phyloP scores from a whole-genome alignment of 37 sponge, comb jelly and placozoan species.

The Cliona cf. orientalis region DNA sequence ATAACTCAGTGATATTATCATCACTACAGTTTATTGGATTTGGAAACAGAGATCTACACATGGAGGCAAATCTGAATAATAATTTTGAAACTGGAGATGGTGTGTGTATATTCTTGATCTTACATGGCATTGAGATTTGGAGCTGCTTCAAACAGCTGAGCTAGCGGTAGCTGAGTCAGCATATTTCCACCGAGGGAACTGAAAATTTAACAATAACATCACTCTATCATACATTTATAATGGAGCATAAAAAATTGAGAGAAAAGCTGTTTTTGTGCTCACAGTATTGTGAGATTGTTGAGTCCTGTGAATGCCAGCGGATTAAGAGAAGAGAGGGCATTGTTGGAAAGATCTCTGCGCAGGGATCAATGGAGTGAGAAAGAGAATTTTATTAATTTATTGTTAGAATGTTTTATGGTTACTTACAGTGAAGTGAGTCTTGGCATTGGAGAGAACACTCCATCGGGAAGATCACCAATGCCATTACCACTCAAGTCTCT shows the following conservation, averaged over 20 bases:
- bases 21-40: slow-evolving; percentile 9
- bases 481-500: slow-evolving; percentile 19
- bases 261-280: too few relatives aligned
- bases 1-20: background rate
- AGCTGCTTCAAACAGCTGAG: background rate
- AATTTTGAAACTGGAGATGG: too few relatives aligned
- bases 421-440: slow-evolving; percentile 33
- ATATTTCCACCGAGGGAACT: too few relatives aligned
- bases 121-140: slow-evolving; percentile 37
- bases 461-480: slow-evolving; percentile 32
- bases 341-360: slow-evolving; percentile 19
- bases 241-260: too few relatives aligned
- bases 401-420: background rate
- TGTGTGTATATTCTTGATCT: too few relatives aligned
- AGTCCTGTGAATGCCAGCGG: slow-evolving; percentile 11
- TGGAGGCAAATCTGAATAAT: too few relatives aligned
- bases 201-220: too few relatives aligned
- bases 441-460: slow-evolving; percentile 26
- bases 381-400: background rate
- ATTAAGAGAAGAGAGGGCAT: slow-evolving; percentile 2
- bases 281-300: slow-evolving; percentile 31
- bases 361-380: too few relatives aligned
- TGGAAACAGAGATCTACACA: background rate
- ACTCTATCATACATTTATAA: too few relatives aligned
- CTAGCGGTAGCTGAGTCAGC: too few relatives aligned